Evolutionary conservation across 2,113 vertebrate species (phyloP), one percentile per base, ranked within the genome.

Genomic region (Anarrhichthys ocellatus): DNA sequence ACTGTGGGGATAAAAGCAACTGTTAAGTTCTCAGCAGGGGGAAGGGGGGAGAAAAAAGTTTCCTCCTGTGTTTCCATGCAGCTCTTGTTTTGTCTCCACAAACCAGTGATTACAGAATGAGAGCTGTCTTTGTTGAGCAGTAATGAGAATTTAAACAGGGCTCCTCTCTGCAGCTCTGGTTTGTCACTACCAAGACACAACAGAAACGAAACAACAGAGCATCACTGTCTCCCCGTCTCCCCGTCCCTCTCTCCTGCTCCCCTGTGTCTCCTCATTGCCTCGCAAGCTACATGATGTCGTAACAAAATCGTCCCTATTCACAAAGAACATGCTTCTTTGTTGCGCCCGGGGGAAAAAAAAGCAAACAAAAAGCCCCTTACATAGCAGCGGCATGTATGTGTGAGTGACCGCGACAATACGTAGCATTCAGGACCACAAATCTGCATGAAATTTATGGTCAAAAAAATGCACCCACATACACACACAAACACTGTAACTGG

Each of bases 1-100:
- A 99, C 98, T 99, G 94, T n/a, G 63, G 62, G 76, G 38, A 89
- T 72, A 92, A 86, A 90, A 72, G 70, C 69, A 89, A 76, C 83
- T 56, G 48, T 82, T 83, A 85, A 75, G 78, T 54, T 81, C 78
- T 85, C 82, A 68, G 56, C 68, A 59, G 15, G 9, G 18, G 48
- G 18, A 8, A 18, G 8, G 18, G 18, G 48, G 48, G 22, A 8
- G 6, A 46, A 81, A 64, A 76, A 29, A 56, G 62, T 90, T 9
- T 85, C 67, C 69, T 73, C 88, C 58, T 78, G 63, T 69, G 17
- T 82, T 54, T 54, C 66, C 66, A 83, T 52, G 56, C 79, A 75
- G 76, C 82, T 76, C 69, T 89, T 83, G 69, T 78, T 72, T 83
- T 80, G 63, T 66, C 44, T 84, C 62, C 46, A 64, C 72, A 87